Base-by-base conservation (phyloP, 2,888 invertebrate genomes). In the Muschampia plurimacula region DNA sequence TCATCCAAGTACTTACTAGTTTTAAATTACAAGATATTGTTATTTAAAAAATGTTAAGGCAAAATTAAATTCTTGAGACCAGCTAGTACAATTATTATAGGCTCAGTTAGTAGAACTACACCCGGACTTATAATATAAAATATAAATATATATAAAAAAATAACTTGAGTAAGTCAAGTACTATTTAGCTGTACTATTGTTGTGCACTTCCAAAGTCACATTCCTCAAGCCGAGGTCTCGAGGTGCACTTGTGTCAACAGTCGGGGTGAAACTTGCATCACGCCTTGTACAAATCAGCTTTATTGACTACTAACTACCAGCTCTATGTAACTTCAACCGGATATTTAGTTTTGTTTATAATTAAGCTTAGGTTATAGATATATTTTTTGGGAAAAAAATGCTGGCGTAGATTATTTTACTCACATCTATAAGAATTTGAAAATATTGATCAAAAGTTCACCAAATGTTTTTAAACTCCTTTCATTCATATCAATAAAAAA, bases 231-330 rank as follows among this genome's bases (percentile, higher is more conserved):
- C 36, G 36, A 28, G 49, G 62, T 39, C 12, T 10, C 28, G 28
- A 57, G 12, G 62, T 15, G 64, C 81, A 81, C 79, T 81, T 81
- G 81, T 75, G 76, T 81, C 78, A 81, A 81, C 75, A 79, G 36
- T 49, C 67, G 65, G 66, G 66, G 41, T 66, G 49, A 52, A 52
- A 52, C 52, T 22, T 66, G 46, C 55, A 57, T 52, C 46, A 46
- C 57, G 67, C 55, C 39, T 59, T 32, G 41, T 67, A 10, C n/a
- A 8, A 49, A 22, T 41, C 67, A 41, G 66, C 52, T 63, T 49
- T 63, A 69, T 63, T 32, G 36, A 22, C 7, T 41, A 49, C 36
- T 8, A 60, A 8, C 32, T 36, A 3, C 22, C 6, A 60, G 8
- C 60, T 60, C 10, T 57, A 6, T 28, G 10, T 8, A n/a, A 36